Base-by-base conservation (phyloP, 2,888 invertebrate species). In the Plebejus argus region DNA sequence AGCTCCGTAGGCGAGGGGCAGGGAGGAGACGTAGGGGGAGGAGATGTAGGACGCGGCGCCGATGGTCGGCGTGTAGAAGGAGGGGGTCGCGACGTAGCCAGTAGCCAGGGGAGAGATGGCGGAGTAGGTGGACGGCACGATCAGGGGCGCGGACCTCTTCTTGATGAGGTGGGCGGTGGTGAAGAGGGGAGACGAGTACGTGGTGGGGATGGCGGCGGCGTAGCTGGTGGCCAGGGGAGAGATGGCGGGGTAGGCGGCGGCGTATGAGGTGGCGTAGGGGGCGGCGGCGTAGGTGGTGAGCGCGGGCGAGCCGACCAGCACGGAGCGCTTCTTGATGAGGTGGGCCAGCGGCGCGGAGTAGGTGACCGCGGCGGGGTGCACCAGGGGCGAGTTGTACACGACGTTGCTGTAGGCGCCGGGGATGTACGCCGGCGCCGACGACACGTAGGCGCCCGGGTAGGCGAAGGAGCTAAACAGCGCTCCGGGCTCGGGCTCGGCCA, bases 311-410 rank as follows among this genome's bases (percentile, higher is more conserved):
- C 83, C 79, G 53, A 83, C 20, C 12, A 81, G 82, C 6, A 81
- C 83, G 6, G 85, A 85, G 10, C 86, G 84, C 76, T 86, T 86
- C 83, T 86, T 86, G 83, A 91, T 89, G 81, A 86, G 86, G 81
- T 91, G 90, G 23, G 86, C 79, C 79, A 86, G 79, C 1, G 88
- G 87, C 12, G 86, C 77, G 45, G 86, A 83, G 84, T 89, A 90
- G 78, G 85, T 70, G 58, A 87, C 71, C 3, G 91, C 89, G 49
- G 89, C 87, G 0, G 91, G 89, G 77, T 90, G 88, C 75, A 91
- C 83, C 83, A 89, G 85, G 80, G 90, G 88, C 58, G 90, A 87
- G 1, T 90, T 90, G 78, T 91, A 90, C 76, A 90, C 82, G 83
- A 90, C 85, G 80, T 88, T 91, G 86, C 87, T 89, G 84, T 87